Conservation (phyloP, 2,797 vertebrate species). For the Sphenopsis melanotis region DNA sequence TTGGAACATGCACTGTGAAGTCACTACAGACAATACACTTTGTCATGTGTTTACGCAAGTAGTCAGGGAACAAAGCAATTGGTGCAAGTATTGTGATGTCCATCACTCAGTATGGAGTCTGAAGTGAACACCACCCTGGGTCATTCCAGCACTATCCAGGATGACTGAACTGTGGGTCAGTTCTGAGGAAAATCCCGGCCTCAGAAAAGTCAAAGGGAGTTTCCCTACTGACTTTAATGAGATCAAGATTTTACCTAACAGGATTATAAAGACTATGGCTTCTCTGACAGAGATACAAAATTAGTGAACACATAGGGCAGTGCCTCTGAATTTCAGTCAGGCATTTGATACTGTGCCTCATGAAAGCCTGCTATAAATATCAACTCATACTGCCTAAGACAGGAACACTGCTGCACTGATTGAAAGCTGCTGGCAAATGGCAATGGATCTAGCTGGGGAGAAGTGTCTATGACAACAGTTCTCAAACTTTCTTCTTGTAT, state of each 20-base stretch:
- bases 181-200: background rate
- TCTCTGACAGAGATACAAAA: conserved; percentile 24
- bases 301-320: conserved; percentile 31
- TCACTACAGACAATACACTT: background rate
- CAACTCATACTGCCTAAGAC: conserved; percentile 31
- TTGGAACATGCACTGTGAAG: background rate
- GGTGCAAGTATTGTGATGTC: background rate
- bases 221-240: background rate
- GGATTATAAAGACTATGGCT: conserved; percentile 12
- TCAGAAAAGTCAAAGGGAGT: background rate
- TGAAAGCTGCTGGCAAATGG: conserved; percentile 67
- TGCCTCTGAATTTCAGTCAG: conserved; percentile 48
- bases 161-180: background rate
- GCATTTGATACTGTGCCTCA: conserved; percentile 50
- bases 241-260: conserved; percentile 25
- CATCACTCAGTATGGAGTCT: background rate
- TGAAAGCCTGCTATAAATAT: conserved; percentile 60
- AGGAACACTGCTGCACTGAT: conserved; percentile 57
- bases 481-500: conserved; percentile 51
- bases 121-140: background rate
- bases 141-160: background rate
- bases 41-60: background rate
- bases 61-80: background rate
- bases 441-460: conserved; percentile 51
- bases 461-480: conserved; percentile 55